Evolutionary conservation across 2,888 invertebrate species (phyloP).

Genomic region (Sycophila texana): DNA sequence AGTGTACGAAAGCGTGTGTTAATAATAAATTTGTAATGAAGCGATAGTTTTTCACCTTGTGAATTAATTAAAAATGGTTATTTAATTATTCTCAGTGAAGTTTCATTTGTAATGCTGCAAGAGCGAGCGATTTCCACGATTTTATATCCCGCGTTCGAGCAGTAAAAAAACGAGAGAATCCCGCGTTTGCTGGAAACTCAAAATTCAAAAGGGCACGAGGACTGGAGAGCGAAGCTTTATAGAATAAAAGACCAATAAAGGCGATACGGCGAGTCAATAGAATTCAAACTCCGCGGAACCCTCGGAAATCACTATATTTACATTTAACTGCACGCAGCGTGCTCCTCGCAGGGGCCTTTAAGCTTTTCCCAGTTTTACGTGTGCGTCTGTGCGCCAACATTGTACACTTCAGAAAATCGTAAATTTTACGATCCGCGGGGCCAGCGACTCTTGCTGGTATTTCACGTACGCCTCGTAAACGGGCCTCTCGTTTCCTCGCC

Average conservation of each 20-base stretch:
- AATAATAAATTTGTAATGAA: too few relatives aligned
- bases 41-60: too few relatives aligned
- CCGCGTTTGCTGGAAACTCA: too few relatives aligned
- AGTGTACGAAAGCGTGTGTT: too few relatives aligned
- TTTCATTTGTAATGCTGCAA: too few relatives aligned
- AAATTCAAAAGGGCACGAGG: too few relatives aligned
- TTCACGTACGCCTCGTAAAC: slow-evolving; percentile 52
- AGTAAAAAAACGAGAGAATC: too few relatives aligned
- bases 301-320: slow-evolving; percentile 39
- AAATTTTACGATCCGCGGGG: slow-evolving; percentile 49
- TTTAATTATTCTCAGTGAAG: too few relatives aligned
- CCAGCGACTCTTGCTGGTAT: slow-evolving; percentile 39
- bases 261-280: slow-evolving; percentile 3
- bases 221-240: too few relatives aligned
- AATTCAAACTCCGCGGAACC: slow-evolving; percentile 6
- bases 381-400: background rate
- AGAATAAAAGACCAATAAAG: slow-evolving; percentile 2
- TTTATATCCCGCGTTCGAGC: too few relatives aligned
- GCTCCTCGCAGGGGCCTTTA: background rate
- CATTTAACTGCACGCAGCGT: slow-evolving; percentile 20
- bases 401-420: slow-evolving; percentile 44
- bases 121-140: too few relatives aligned
- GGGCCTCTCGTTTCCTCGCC: slow-evolving; percentile 18
- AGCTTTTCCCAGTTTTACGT: slow-evolving; percentile 22
- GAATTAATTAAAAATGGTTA: too few relatives aligned